These are phyloP conservation scores for Drosophila melanogaster DNA, from an alignment of 1,140 invertebrate species.

Conservation along the genomic window Release_6_plus_ISO1_MT NC_004354.4:3448001-3448500, in stretches of 20 bases:
- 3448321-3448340: background rate
- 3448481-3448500: conserved; percentile 64
- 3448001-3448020: conserved; percentile 25
- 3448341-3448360: background rate
- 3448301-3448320: too few relatives aligned
- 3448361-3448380: conserved; percentile 2
- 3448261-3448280: too few relatives aligned
- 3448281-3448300: too few relatives aligned
- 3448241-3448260: background rate
- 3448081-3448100: conserved; percentile 22
- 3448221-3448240: background rate
- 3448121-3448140: background rate
- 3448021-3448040: conserved; percentile 28
- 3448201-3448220: background rate
- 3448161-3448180: too few relatives aligned
- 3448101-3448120: conserved; percentile 30
- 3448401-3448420: conserved; percentile 52
- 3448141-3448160: too few relatives aligned
- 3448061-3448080: conserved; percentile 34
- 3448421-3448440: conserved; percentile 38
- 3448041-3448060: conserved; percentile 63
- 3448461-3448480: conserved; percentile 18
- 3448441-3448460: too few relatives aligned
- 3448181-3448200: background rate
- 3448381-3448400: conserved; percentile 39